phyloP scores from a whole-genome alignment of 1,140 invertebrate genomes.

The Diabrotica undecimpunctata region DNA sequence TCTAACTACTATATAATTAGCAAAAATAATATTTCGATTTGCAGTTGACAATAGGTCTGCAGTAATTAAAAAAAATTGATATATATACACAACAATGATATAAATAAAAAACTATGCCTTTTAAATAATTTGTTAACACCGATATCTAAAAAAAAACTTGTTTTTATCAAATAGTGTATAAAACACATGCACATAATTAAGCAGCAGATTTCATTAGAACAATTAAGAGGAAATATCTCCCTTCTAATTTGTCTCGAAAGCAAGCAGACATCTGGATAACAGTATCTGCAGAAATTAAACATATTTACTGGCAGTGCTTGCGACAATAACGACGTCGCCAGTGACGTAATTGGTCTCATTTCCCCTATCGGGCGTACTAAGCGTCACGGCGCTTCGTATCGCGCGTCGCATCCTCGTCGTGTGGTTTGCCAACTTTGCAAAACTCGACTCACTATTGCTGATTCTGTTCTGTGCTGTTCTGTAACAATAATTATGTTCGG shows the following conservation, averaged over 20 bases:
- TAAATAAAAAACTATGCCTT: no score
- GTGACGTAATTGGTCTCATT: constrained; percentile 17
- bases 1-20: no score
- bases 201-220: neutral
- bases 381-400: constrained; percentile 8
- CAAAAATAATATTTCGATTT: no score
- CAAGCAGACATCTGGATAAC: neutral
- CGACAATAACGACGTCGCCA: constrained; percentile 6
- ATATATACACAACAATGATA: no score
- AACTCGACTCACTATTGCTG: constrained; percentile 15
- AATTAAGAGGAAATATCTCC: neutral
- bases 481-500: neutral
- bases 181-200: no score
- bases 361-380: constrained; percentile 10
- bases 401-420: constrained; percentile 9
- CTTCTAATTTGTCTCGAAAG: neutral
- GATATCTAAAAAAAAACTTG: no score
- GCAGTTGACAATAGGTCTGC: no score
- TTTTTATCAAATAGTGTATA: no score
- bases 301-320: constrained; percentile 12
- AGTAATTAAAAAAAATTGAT: no score
- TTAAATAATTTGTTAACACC: no score
- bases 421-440: constrained; percentile 22
- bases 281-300: constrained; percentile 9
- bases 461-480: constrained; percentile 5